These are phyloP conservation scores for Mythimna lalbum DNA, from an alignment of 2,888 invertebrate genomes.

Conservation along the genomic window DNA sequence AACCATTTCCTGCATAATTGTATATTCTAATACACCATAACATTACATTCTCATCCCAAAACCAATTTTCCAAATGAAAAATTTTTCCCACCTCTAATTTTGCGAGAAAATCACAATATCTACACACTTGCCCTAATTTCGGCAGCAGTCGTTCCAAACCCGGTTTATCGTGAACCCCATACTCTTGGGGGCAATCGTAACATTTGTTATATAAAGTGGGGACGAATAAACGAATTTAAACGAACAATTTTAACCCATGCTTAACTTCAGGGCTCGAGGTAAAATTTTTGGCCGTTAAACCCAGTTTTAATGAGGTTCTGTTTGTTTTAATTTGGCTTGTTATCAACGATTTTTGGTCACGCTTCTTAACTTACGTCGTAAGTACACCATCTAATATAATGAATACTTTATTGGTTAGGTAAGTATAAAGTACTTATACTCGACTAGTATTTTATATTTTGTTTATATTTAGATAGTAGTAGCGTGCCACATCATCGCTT, in stretches of 20 bases:
- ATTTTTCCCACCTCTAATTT: conserved; percentile 46
- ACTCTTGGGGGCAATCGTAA: conserved; percentile 85
- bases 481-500: too few relatives aligned
- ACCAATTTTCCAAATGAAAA: conserved; percentile 54
- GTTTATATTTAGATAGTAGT: too few relatives aligned
- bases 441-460: too few relatives aligned
- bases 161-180: conserved; percentile 81
- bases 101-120: conserved; percentile 55
- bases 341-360: conserved; percentile 49
- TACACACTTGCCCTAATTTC: conserved; percentile 78
- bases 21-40: not conserved
- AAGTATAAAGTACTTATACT: too few relatives aligned
- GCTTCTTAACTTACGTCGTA: not conserved
- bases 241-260: conserved; percentile 86
- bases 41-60: conserved; percentile 14
- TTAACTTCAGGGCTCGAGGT: conserved; percentile 78
- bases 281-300: conserved; percentile 74
- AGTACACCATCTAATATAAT: not conserved
- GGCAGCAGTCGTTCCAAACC: conserved; percentile 72
- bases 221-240: conserved; percentile 87
- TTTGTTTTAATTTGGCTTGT: conserved; percentile 74
- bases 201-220: conserved; percentile 79
- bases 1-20: not conserved
- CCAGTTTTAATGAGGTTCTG: conserved; percentile 77
- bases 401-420: not conserved